Base-by-base conservation (phyloP, 2,888 invertebrate genomes). In the Lomographa bimaculata region DNA sequence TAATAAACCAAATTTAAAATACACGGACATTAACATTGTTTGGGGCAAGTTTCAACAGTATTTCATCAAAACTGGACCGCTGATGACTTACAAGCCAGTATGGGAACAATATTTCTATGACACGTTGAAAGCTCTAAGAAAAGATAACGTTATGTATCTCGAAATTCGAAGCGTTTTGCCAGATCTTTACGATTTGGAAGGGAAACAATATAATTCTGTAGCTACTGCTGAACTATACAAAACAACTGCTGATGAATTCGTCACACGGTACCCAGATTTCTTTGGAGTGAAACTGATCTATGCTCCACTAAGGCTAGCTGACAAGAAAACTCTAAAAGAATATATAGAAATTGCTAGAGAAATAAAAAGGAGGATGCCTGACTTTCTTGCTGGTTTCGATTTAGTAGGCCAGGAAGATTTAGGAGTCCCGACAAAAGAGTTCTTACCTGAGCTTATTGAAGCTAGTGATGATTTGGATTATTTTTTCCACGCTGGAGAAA, bases 401-500 rank as follows among this genome's bases (percentile, higher is more conserved):
- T 85, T 96, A 41, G 95, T 96, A 0, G 95, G 95, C 0, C 94
- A 94, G 62, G 96, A 96, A 75, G 96, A 96, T 60, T 76, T 90
- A 36, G 95, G 95, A 0, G 64, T 77, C 9, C 92, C 94, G 0
- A 74, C 93, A 0, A 76, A 86, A 18, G 82, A 91, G 1, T 94
- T 93, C 55, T 65, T 91, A 0, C 74, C 91, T 0, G 79, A 91
- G 47, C 61, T 95, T 2, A 60, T 87, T 4, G 61, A 79, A 21
- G 68, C 89, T 7, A 73, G 87, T 0, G 70, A 89, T 0, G 71
- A 89, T 2, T 71, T 95, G 2, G 87, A 92, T 33, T 93, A 92
- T 57, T 95, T 93, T 61, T 94, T 96, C 49, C 96, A 96, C 63
- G 94, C 95, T 0, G 96, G 95, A 0, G 96, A 96, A 79, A 95